Evolutionary conservation across 2,888 invertebrate genomes (phyloP).

Genomic region (Slavum lentiscoides): DNA sequence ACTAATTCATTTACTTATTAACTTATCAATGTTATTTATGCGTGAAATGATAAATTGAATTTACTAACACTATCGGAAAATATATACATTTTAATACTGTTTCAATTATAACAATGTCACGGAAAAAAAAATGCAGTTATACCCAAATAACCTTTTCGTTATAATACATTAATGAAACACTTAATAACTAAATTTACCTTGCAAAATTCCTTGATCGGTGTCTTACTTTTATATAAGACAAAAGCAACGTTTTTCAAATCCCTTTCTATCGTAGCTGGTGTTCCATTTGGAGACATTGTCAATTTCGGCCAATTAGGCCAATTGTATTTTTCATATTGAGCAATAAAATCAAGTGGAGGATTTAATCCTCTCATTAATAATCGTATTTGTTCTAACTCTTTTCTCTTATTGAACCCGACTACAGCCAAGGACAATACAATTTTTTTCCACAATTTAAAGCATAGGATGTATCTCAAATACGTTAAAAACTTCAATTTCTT

Average conservation of each 20-base stretch:
- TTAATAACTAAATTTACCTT: slow-evolving; percentile 31
- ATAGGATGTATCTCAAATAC: slow-evolving; percentile 37
- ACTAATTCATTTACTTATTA: too few species aligned
- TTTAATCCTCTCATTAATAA: background rate
- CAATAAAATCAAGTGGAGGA: slow-evolving; percentile 38
- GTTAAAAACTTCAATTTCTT: slow-evolving; percentile 29
- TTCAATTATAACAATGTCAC: too few species aligned
- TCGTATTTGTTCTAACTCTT: slow-evolving; percentile 28
- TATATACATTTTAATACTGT: too few species aligned
- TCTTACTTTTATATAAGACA: slow-evolving; percentile 22
- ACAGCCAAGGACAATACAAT: background rate
- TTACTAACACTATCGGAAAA: too few species aligned
- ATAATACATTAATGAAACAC: background rate
- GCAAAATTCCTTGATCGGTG: slow-evolving; percentile 13
- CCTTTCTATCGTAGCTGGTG: background rate
- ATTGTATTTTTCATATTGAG: slow-evolving; percentile 27
- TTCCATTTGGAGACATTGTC: slow-evolving; percentile 20
- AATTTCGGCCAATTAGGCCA: slow-evolving; percentile 36
- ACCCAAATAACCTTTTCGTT: background rate
- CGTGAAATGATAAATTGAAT: too few species aligned
- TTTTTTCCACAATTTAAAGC: slow-evolving; percentile 42
- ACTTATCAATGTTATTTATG: too few species aligned
- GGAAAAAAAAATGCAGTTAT: too few species aligned
- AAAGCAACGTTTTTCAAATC: slow-evolving; percentile 34
- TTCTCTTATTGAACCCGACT: slow-evolving; percentile 1